These are phyloP conservation scores for Plotosus lineatus DNA, from an alignment of 2,113 vertebrate genomes.

Conservation along the genomic window DNA sequence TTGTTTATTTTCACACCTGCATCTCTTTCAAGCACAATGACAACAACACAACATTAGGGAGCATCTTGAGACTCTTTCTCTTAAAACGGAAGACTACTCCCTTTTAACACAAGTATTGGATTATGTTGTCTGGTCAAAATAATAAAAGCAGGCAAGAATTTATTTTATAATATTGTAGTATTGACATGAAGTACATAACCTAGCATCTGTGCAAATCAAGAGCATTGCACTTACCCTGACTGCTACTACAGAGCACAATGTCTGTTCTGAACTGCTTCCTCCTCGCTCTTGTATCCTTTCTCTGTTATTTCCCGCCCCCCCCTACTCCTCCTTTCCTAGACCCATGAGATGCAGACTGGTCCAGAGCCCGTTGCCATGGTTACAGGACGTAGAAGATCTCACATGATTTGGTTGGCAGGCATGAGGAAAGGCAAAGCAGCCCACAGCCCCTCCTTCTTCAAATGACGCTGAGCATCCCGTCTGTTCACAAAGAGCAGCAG, in stretches of 20 bases:
- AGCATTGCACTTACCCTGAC: slow-evolving; percentile 60
- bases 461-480: slow-evolving; percentile 23
- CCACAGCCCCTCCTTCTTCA: slow-evolving; percentile 41
- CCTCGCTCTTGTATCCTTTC: slow-evolving; percentile 7
- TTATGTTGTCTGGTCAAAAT: slow-evolving; percentile 46
- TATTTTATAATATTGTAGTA: slow-evolving; percentile 39
- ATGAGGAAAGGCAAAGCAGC: slow-evolving; percentile 38
- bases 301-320: slow-evolving; percentile 49
- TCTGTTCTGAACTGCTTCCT: slow-evolving; percentile 39
- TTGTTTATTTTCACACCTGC: slow-evolving; percentile 19
- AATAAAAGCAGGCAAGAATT: slow-evolving; percentile 59
- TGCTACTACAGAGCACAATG: slow-evolving; percentile 40
- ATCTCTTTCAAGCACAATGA: neutral
- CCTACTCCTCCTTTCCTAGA: slow-evolving; percentile 42
- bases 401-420: slow-evolving; percentile 57
- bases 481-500: slow-evolving; percentile 48
- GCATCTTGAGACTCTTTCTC: neutral
- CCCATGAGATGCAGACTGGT: slow-evolving; percentile 76
- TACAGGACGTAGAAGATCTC: slow-evolving; percentile 61
- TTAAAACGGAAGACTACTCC: slow-evolving; percentile 54
- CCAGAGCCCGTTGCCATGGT: slow-evolving; percentile 71
- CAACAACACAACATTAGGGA: neutral
- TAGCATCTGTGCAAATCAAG: slow-evolving; percentile 25
- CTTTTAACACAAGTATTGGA: slow-evolving; percentile 53
- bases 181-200: slow-evolving; percentile 33